Conservation (phyloP, 2,888 invertebrate genomes). For the Aleiodes testaceus region DNA sequence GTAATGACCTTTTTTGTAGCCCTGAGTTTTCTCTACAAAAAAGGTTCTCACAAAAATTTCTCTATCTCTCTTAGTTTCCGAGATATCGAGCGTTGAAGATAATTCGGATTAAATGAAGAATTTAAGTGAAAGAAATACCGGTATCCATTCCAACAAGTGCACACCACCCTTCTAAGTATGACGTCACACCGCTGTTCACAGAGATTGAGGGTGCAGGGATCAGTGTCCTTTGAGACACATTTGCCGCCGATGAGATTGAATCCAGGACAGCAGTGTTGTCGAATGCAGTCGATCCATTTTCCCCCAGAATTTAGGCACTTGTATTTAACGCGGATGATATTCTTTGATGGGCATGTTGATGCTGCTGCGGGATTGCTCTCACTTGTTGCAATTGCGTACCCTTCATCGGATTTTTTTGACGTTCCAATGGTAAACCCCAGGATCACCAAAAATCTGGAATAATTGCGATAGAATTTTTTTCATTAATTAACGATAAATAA, state of each 20-base stretch:
- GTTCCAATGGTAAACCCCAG: neutral
- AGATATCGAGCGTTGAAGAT: too few species aligned
- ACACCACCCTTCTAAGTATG: slow-evolving; percentile 78
- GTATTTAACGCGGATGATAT: slow-evolving; percentile 77
- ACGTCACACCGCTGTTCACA: slow-evolving; percentile 81
- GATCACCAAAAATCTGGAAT: neutral
- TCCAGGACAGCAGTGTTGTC: slow-evolving; percentile 78
- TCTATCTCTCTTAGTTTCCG: too few species aligned
- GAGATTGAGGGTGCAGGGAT: slow-evolving; percentile 78
- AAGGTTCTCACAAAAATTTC: too few species aligned
- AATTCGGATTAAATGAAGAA: neutral
- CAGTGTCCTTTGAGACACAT: slow-evolving; percentile 77
- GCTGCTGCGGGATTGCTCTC: slow-evolving; percentile 36
- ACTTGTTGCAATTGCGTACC: neutral
- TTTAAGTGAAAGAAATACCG: slow-evolving; percentile 54
- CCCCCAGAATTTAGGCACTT: slow-evolving; percentile 76
- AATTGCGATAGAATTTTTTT: neutral
- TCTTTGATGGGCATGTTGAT: slow-evolving; percentile 77
- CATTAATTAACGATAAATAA: too few species aligned
- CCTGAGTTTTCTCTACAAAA: too few species aligned
- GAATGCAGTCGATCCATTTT: slow-evolving; percentile 78
- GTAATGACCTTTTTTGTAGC: too few species aligned
- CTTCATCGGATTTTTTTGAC: neutral
- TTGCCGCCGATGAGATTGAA: slow-evolving; percentile 79
- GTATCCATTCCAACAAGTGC: slow-evolving; percentile 80